Percentiles rank a stretch among this genome's conserved stretches.
phyloP scores from a whole-genome alignment of 2,888 invertebrate species.

The Ophion slaviceki region DNA sequence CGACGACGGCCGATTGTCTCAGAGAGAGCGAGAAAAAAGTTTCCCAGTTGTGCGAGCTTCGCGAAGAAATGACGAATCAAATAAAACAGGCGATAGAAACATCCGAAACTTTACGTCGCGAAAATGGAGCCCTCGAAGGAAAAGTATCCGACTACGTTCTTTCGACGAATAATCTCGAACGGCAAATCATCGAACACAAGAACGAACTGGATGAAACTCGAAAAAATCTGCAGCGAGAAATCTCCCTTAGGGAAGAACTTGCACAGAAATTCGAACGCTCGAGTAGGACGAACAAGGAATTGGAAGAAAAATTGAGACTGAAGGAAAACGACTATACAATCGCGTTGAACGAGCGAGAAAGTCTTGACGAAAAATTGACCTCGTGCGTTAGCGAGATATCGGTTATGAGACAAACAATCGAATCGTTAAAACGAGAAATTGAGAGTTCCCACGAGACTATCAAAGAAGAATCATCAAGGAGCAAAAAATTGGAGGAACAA shows the following conservation, averaged over 20 bases:
- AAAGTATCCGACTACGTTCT: conserved; percentile 28
- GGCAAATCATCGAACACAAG: conserved; percentile 24
- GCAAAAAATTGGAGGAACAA: not conserved
- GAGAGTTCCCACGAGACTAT: conserved; percentile 1
- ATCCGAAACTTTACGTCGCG: conserved; percentile 57
- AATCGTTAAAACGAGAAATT: conserved; percentile 27
- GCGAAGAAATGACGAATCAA: conserved; percentile 75
- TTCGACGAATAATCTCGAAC: conserved; percentile 28
- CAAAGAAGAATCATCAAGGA: not conserved
- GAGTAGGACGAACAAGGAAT: not conserved
- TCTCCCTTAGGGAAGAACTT: not conserved
- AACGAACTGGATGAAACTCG: conserved; percentile 39
- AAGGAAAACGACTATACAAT: not conserved
- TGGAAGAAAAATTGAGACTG: not conserved
- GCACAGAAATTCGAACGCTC: not conserved
- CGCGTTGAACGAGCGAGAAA: conserved; percentile 19
- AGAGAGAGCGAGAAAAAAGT: conserved; percentile 71
- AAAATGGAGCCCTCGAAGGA: conserved; percentile 34
- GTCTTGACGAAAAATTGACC: conserved; percentile 31
- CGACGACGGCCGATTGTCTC: conserved; percentile 64
- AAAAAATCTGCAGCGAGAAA: conserved; percentile 28
- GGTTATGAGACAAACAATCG: conserved; percentile 32
- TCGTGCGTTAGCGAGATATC: not conserved
- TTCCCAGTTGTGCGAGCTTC: conserved; percentile 65
- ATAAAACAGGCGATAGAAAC: conserved; percentile 76